Evolutionary conservation across 2,888 invertebrate species (phyloP), one percentile per base, ranked within the genome.

Genomic region (Nezara viridula): DNA sequence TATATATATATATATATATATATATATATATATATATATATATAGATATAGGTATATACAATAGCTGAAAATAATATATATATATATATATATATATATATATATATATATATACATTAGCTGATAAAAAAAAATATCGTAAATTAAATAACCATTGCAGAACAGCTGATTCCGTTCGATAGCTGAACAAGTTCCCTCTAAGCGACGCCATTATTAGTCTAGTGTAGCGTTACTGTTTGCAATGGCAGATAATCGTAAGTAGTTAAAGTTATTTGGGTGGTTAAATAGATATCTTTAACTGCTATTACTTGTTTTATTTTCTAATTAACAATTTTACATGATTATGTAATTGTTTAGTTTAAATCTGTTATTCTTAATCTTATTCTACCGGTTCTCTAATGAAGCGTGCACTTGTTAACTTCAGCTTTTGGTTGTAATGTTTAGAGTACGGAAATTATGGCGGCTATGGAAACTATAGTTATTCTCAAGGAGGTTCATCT

Each of bases 401-500:
- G 81, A 81, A 24, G 81, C 81, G 81, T 81, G 81, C 37, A 37
- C 44, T 81, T 40, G 37, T 40, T n/a, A 81, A 4, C n/a, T 47
- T 4, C 2, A 21, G 4, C 3, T 14, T n/a, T n/a, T 81, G 12
- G 12, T n/a, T 47, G 52, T 85, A 81, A 44, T 40, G 9, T 90
- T 49, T 47, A 90, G 90, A 88, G 47, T 90, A 90, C 47, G 89
- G 89, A 19, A 89, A 89, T 50, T 90, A 90, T 44, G 90, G 90
- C 21, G 81, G 88, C 24, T 88, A 89, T 50, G 89, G 90, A 32
- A 89, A 85, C 73, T 90, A 90, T 49, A 87, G 89, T 40, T 90
- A 91, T 77, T 89, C 90, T 21, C 91, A 90, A 86, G 90, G 90
- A 52, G 90, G 90, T 21, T 90, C 90, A 19, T 86, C 89, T 60